Evolutionary conservation across 2,888 invertebrate genomes (phyloP), one percentile per base, ranked within the genome.

Genomic region (Geophilus truncorum): DNA sequence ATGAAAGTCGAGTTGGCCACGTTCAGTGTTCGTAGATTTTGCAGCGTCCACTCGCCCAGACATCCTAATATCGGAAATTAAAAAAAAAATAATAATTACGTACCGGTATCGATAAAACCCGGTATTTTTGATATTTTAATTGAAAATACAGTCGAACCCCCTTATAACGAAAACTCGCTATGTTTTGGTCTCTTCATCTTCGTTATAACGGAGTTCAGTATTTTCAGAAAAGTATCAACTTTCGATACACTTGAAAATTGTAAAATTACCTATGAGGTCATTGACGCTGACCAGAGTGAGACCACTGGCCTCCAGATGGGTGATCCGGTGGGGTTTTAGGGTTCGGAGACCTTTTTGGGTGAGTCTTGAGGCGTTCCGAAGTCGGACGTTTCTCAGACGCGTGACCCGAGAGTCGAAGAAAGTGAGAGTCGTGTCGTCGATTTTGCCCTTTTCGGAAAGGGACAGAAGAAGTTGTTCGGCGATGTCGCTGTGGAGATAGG

Each of bases 1-100:
- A 90, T 88, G 85, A 91, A 92, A 78, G 90, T 90, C 84, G 91
- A 90, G 84, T 89, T 89, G 76, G 91, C 89, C 77, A 92, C 90
- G 85, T 91, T 91, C 78, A 91, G 87, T 70, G 89, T 88, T 75
- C 89, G 87, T 81, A 92, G 86, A 86, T 92, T 91, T 82, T 89
- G 88, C 81, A 90, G 85, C 40, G 91, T 91, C 91, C 92, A 92
- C 83, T 91, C 91, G 80, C 90, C 90, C 81, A 92, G 87, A 86
- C 91, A 92, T n/a, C n/a, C n/a, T n/a, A n/a, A n/a, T n/a, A n/a
- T n/a, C n/a, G n/a, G n/a, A n/a, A n/a, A n/a, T n/a, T n/a, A n/a
- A n/a, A n/a, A n/a, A n/a, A n/a, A n/a, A n/a, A n/a, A n/a, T n/a
- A n/a, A n/a, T n/a, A n/a, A n/a, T n/a, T n/a, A n/a, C n/a, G n/a